These are phyloP conservation scores for Athalia cordata DNA, from an alignment of 2,888 invertebrate genomes.

Conservation along the genomic window DNA sequence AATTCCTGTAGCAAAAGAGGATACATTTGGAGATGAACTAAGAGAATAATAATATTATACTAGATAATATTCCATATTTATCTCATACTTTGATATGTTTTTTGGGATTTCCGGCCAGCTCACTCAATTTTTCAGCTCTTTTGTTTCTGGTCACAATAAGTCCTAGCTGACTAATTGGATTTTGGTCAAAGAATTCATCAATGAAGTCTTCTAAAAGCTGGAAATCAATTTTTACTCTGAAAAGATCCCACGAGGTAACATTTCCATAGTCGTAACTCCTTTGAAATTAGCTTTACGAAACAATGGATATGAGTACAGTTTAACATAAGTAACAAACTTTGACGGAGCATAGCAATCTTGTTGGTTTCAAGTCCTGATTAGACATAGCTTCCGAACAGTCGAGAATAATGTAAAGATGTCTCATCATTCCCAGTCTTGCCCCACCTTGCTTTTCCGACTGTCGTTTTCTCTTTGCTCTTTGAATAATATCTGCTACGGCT, in stretches of 20 bases:
- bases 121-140: slow-evolving; percentile 93
- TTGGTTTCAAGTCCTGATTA: slow-evolving; percentile 96
- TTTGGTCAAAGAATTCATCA: slow-evolving; percentile 98
- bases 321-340: slow-evolving; percentile 78
- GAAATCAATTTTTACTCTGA: slow-evolving; percentile 62
- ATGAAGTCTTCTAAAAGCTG: slow-evolving; percentile 94
- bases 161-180: slow-evolving; percentile 98
- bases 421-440: slow-evolving; percentile 97
- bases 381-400: slow-evolving; percentile 97
- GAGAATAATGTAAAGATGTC: slow-evolving; percentile 92
- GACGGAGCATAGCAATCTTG: slow-evolving; percentile 88
- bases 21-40: neutral
- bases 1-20: slow-evolving; percentile 61
- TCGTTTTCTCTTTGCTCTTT: slow-evolving; percentile 89
- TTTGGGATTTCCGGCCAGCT: slow-evolving; percentile 90
- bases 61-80: neutral
- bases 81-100: slow-evolving; percentile 83
- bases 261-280: slow-evolving; percentile 16
- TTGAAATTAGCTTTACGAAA: neutral
- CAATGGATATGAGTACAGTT: slow-evolving; percentile 25
- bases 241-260: slow-evolving; percentile 8
- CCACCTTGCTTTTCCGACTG: slow-evolving; percentile 83
- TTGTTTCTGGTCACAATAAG: slow-evolving; percentile 94
- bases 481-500: slow-evolving; percentile 93
- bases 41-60: no score